Base-by-base conservation (phyloP, 2,797 vertebrate species). In the Lemur catta region DNA sequence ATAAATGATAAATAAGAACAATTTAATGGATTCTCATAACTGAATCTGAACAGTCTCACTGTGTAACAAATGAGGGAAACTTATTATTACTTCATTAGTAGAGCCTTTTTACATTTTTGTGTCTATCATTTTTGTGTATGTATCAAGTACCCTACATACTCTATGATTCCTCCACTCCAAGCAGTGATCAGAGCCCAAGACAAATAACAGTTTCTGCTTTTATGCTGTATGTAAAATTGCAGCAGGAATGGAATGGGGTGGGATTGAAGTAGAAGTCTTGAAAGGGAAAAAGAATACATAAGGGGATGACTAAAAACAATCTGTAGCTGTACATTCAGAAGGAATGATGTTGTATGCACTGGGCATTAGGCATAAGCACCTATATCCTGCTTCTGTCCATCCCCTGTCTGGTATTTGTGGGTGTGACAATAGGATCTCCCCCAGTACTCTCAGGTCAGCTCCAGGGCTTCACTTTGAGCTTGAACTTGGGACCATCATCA, bases 71-170 rank as follows among this genome's bases (percentile, higher is more conserved):
- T 63, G 13, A 84, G 1, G 8, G 33, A 57, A 87, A 17, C 2
- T 46, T 89, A 81, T 85, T 87, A 61, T 78, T 61, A n/a, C 30
- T 75, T 92, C 50, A 84, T 89, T 94, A 88, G 6, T 41, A 87
- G 59, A 81, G 28, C 0, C 26, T 81, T 93, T 91, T 85, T 14
- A 15, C 88, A 43, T 28, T 67, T 35, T 67, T 69, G 33, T 84
- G 13, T 79, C 43, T 96, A 33, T 30, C 12, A 55, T 38, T 24
- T 69, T 24, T 38, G 20, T 38, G 67, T 38, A 38, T 38, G 35
- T 52, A 50, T 81, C 43, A 81, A 46, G 13, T 41, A 84, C n/a
- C 8, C 48, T 7, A 41, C 15, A 4, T 59, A 78, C 4, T 78
- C 52, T 59, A 2, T 82, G 57, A 86, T 71, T 86, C 46, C 26